Evolutionary conservation across 64 coral and sea anemone species (phyloP), one percentile per base, ranked within the genome.

Genomic region (Pocillopora damicornis): DNA sequence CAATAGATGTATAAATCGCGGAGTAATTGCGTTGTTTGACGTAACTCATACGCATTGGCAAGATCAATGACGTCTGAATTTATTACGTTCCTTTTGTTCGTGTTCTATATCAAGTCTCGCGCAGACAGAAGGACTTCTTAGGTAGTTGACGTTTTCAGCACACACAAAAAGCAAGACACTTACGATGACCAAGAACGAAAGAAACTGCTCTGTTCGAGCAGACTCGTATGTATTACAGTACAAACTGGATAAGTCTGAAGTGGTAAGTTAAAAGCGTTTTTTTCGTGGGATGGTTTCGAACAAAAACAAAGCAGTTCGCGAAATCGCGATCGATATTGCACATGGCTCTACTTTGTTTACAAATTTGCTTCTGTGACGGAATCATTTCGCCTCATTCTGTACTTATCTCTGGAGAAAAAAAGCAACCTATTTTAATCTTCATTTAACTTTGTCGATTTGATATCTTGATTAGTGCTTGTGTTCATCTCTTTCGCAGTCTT

Each of bases 211-310:
- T 85, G 81, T 30, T 85, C 65, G 81, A 57, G 81, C 58, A 58
- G 81, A 85, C 25, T 85, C 81, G 64, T 58, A 73, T 72, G 18
- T 85, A 58, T 85, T 85, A 58, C 81, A 85, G n/a, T 85, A 85
- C 37, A 85, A 38, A 72, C 72, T 85, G n/a, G 81, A 85, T 65
- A 85, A 65, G 34, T 20, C 81, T 68, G 81, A 85, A 85, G 81
- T 85, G 81, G 81, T 85, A 26, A 58, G 81, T 85, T 11, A 85
- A 15, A 71, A 67, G 1, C 0, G 20, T 30, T 71, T 69, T 8
- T 30, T 30, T n/a, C 11, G 20, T 71, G 22, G 0, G 18, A 10
- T 71, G 25, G 67, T n/a, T 30, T 78, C 51, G 35, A 56, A 58
- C 77, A 20, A 79, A n/a, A n/a, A 71, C 67, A n/a, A 20, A 0